Evolutionary conservation across 2,888 invertebrate species (phyloP), one percentile per base, ranked within the genome.

Genomic region (Rotaria macrura): DNA sequence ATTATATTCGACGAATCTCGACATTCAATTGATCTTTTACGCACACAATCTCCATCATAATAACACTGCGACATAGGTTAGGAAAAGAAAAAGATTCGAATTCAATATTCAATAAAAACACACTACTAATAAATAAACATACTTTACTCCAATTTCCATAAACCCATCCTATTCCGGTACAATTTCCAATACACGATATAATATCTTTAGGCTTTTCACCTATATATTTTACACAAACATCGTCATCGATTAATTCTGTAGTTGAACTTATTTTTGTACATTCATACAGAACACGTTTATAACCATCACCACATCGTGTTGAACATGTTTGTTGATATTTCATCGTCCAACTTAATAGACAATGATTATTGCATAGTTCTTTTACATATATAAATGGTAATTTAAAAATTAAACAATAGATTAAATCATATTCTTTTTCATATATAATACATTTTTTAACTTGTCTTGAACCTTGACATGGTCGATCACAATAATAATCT

Each of bases 251-350:
- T 25, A 14, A 10, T 43, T 79, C 43, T 1, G 43, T 10, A 9
- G 3, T 43, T 5, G 12, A 43, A 79, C 43, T 84, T 38, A 2
- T n/a, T n/a, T 84, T 84, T 29, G 29, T 29, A 38, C 84, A 84
- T 57, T 52, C 52, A 57, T 52, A 55, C 25, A 55, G 0, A 25
- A 84, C 84, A n/a, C 84, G 84, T 55, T 52, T 84, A 43, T 25
- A 79, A 79, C 79, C 79, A 12, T 43, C n/a, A 43, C 79, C 79
- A n/a, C 79, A 79, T n/a, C 43, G 79, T n/a, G 43, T 79, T 43
- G 79, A 79, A 79, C 79, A 79, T 3, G 79, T 12, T n/a, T 79
- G 79, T 43, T 79, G 79, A 43, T 79, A n/a, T 79, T 25, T 20
- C 14, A 23, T 20, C 17, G 43, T 79, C 79, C 79, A 79, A 43